Conservation (phyloP, 2,888 invertebrate species). For the Hypomecis atomaria region DNA sequence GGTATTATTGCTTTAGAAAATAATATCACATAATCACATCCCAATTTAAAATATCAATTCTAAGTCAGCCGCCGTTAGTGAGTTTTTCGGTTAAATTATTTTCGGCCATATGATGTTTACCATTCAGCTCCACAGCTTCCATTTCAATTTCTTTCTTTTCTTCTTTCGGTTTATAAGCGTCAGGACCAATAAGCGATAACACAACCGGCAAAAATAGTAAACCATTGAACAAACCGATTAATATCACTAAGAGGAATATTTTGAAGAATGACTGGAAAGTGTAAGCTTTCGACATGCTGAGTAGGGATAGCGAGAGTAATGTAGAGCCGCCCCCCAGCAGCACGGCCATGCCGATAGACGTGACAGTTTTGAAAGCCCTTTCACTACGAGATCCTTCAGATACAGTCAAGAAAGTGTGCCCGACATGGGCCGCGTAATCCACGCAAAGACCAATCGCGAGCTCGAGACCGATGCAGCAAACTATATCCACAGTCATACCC, state of each 20-base stretch:
- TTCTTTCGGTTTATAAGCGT: constrained; percentile 67
- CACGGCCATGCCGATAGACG: constrained; percentile 90
- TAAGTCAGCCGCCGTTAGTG: constrained; percentile 24
- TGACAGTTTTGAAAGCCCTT: constrained; percentile 87
- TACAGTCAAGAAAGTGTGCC: constrained; percentile 90
- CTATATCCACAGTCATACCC: constrained; percentile 92
- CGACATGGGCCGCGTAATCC: constrained; percentile 93
- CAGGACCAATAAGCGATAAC: constrained; percentile 89
- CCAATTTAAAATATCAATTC: constrained; percentile 3
- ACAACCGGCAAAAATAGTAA: constrained; percentile 90
- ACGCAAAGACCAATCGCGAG: constrained; percentile 93
- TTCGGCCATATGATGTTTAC: constrained; percentile 53
- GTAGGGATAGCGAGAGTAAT: constrained; percentile 88
- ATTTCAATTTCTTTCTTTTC: constrained; percentile 49
- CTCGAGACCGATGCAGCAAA: constrained; percentile 92
- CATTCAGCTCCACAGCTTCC: constrained; percentile 70
- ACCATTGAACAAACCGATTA: constrained; percentile 92
- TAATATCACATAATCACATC: constrained; percentile 35
- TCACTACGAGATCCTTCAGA: constrained; percentile 81
- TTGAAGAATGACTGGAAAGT: constrained; percentile 90
- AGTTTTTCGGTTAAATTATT: constrained; percentile 49
- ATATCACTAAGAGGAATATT: constrained; percentile 90
- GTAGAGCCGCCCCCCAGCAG: constrained; percentile 92
- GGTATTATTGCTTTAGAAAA: constrained; percentile 27
- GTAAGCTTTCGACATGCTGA: constrained; percentile 89